Evolutionary conservation across 2,113 vertebrate species (phyloP), one percentile per base, ranked within the genome.

Genomic region (Mustela nigripes): DNA sequence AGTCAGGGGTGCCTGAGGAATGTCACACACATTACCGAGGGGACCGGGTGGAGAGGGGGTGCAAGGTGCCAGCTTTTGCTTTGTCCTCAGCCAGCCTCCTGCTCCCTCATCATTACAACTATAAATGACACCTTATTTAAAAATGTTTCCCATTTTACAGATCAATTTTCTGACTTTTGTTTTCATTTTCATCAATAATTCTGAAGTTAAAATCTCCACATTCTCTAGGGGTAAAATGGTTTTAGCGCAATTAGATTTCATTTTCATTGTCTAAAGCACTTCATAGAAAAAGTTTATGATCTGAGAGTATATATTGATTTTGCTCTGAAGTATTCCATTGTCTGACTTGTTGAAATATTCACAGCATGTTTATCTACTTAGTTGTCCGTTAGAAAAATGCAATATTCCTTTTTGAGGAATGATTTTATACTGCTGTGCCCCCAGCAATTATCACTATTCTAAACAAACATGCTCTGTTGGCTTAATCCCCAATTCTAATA

Each of bases 351-450:
- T 81, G 74, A 97, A 96, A 95, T 11, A 82, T 28, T 65, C 19
- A 53, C 45, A 73, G 28, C 58, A 84, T 74, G 91, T 94, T 96
- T 97, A 90, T 94, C 92, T 89, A 84, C 67, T 96, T 94, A 89
- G 81, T 45, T 76, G 80, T 92, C 83, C 71, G 50, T 94, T 94
- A 96, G 95, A 50, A 93, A 95, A 96, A 94, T 69, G 45, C 67
- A 79, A 2, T 86, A 82, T 96, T 97, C 65, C 83, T 74, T 91
- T 98, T 93, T 93, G 60, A 89, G 15, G n/a, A 89, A 94, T 96
- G 81, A 96, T 95, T 98, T 97, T 91, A 89, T 83, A 92, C 45
- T 94, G 22, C 50, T 89, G 8, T 91, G 82, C 63, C 89, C 71
- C 60, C 53, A 79, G 53, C 33, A 95, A 63, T 98, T 92, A 93